Conservation (phyloP, 2,113 vertebrate species). For the Peromyscus californicus region DNA sequence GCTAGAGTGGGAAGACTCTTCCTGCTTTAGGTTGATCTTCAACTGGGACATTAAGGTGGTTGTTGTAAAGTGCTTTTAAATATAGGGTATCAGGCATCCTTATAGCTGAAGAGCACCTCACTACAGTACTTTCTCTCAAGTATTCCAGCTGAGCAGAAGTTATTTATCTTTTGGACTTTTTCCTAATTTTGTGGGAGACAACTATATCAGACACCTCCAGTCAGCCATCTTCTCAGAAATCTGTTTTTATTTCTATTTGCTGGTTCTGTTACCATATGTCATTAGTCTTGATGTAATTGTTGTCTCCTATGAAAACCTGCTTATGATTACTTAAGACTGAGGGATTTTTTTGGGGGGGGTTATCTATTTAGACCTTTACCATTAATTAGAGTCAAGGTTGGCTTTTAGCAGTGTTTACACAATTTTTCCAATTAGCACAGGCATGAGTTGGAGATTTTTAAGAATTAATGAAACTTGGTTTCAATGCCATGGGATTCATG, state of each 20-base stretch:
- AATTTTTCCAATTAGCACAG: not conserved
- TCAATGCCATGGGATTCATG: conserved; percentile 63
- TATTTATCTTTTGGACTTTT: not conserved
- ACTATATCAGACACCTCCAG: not conserved
- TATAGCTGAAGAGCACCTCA: accelerated
- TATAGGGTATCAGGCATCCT: no score
- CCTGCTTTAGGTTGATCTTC: not conserved
- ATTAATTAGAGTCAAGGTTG: conserved; percentile 17
- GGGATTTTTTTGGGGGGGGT: not conserved
- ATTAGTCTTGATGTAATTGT: not conserved
- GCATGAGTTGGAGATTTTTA: conserved; percentile 35
- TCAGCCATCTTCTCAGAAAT: not conserved
- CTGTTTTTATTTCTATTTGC: conserved; percentile 24
- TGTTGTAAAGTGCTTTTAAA: not conserved
- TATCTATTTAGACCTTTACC: not conserved
- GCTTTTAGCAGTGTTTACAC: conserved; percentile 65
- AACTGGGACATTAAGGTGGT: not conserved
- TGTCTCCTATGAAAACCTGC: conserved; percentile 53
- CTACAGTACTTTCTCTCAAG: not conserved
- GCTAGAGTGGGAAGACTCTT: not conserved
- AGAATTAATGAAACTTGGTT: conserved; percentile 64
- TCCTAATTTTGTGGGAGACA: not conserved
- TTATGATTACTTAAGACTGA: conserved; percentile 46
- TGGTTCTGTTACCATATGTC: not conserved
- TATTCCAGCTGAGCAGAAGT: not conserved